phyloP scores from a whole-genome alignment of 2,113 vertebrate species.

The Plecturocebus donacophilus region DNA sequence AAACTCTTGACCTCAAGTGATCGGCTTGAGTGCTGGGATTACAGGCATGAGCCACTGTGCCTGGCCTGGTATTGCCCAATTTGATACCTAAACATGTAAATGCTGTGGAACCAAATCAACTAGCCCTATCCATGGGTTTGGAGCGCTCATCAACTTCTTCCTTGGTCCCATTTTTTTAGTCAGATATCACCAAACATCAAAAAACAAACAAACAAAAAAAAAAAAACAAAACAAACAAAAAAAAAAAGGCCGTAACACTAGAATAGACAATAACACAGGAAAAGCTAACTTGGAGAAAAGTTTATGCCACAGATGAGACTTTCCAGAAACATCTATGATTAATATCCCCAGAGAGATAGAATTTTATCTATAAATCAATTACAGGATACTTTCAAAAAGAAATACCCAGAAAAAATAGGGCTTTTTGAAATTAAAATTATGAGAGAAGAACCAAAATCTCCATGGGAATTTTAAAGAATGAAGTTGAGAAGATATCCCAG shows the following conservation, averaged over 20 bases:
- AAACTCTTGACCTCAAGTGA: no score
- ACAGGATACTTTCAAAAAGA: neutral
- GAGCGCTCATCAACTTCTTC: neutral
- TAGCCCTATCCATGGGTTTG: neutral
- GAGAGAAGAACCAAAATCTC: neutral
- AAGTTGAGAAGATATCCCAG: neutral
- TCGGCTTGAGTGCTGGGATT: no score
- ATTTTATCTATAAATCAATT: no score
- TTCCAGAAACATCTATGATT: no score
- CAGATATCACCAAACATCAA: neutral
- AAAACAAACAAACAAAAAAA: no score
- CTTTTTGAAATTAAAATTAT: conserved; percentile 1
- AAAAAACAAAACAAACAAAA: neutral
- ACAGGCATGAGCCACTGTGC: no score
- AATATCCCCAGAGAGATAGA: no score
- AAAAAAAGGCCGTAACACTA: neutral
- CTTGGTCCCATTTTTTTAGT: neutral
- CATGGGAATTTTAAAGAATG: neutral
- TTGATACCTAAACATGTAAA: neutral
- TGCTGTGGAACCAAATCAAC: neutral
- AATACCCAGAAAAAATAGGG: neutral
- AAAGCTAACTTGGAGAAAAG: no score
- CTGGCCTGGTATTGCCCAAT: no score
- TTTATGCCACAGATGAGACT: no score
- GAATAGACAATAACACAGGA: neutral